Evolutionary conservation across 2,113 vertebrate species (phyloP).

Genomic region (Sylvicapra grimmia): DNA sequence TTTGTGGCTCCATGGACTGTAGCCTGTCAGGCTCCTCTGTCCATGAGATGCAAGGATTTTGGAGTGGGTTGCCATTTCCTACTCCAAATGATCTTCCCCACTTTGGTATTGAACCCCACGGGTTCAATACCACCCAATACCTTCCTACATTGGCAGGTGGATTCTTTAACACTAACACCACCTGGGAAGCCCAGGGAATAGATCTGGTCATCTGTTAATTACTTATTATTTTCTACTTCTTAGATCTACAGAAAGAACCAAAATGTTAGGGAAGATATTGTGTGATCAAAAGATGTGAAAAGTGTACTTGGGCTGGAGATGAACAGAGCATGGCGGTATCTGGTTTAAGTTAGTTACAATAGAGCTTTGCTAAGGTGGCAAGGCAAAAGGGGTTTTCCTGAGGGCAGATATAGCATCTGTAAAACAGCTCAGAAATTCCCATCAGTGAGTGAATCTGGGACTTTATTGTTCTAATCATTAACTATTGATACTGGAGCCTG

Average conservation of each 20-base stretch:
- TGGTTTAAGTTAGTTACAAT: not conserved
- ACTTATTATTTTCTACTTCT: not conserved
- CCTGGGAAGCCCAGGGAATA: not conserved
- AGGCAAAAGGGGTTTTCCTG: not conserved
- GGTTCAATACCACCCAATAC: too few species aligned
- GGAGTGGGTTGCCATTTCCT: not conserved
- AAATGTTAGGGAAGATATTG: not conserved
- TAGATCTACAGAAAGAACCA: not conserved
- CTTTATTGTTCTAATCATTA: not conserved
- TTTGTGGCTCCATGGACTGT: not conserved
- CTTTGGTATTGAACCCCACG: not conserved
- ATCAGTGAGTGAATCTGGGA: not conserved
- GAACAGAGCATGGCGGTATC: not conserved
- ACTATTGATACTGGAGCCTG: not conserved
- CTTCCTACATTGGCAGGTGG: not conserved
- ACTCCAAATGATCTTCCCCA: not conserved
- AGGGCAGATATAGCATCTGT: not conserved
- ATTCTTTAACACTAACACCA: not conserved
- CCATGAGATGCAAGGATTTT: not conserved
- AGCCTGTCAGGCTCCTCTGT: not conserved
- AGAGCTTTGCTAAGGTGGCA: not conserved
- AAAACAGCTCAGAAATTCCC: not conserved
- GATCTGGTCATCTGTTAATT: not conserved
- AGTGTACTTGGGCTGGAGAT: not conserved
- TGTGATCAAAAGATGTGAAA: not conserved